Conservation (phyloP, 1,140 invertebrate genomes). For the Leptestheria dahalacensis region DNA sequence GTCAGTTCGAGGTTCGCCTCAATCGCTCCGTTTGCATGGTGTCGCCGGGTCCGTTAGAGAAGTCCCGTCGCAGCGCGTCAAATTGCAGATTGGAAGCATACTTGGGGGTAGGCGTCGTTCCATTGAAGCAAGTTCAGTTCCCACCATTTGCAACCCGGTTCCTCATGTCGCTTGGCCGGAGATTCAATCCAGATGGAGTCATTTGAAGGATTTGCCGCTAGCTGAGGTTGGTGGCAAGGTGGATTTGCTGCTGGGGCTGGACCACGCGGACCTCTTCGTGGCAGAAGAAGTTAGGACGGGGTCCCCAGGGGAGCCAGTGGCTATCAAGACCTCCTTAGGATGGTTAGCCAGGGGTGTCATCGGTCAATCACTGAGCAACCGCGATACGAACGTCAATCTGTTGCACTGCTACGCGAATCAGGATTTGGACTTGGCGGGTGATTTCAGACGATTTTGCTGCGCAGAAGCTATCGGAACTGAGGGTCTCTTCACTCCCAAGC, state of each 20-base stretch:
- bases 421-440: neutral
- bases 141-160: neutral
- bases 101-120: neutral
- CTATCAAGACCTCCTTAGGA: neutral
- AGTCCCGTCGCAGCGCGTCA: neutral
- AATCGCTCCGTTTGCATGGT: neutral
- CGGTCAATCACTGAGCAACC: neutral
- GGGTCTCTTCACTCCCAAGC: neutral
- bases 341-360: constrained; percentile 1
- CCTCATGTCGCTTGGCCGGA: neutral
- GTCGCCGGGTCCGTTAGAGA: neutral
- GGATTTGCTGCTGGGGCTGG: neutral
- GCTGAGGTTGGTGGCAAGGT: neutral
- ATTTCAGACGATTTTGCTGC: neutral
- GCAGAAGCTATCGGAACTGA: neutral
- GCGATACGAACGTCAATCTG: constrained; percentile 1
- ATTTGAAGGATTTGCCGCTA: constrained; percentile 5
- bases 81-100: no score
- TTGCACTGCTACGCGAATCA: neutral
- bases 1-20: neutral
- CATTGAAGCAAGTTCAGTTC: neutral
- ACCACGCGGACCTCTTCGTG: neutral
- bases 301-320: neutral
- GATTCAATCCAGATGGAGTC: neutral
- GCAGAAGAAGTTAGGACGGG: neutral